Conservation (phyloP, 1,140 invertebrate genomes). For the Cyclargus thomasi region DNA sequence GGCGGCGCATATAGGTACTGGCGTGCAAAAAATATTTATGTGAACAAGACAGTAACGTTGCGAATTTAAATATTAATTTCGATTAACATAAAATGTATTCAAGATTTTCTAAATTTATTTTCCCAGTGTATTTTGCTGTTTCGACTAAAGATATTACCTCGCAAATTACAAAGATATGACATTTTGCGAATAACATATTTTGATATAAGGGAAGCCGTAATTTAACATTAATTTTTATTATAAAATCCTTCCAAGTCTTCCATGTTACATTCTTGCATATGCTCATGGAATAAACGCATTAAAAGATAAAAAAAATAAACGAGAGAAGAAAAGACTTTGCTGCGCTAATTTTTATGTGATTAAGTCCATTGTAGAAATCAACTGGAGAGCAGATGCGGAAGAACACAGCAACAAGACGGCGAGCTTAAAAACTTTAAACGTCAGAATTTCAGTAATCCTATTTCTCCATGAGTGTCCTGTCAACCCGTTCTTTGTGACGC, state of each 20-base stretch:
- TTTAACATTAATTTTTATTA: not conserved
- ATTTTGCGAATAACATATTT: not conserved
- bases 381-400: not conserved
- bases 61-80: not conserved
- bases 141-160: not conserved
- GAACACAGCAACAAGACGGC: constrained; percentile 8
- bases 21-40: not conserved
- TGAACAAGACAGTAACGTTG: not conserved
- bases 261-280: too few species aligned
- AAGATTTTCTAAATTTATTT: constrained; percentile 4
- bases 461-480: constrained; percentile 60
- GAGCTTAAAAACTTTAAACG: constrained; percentile 33
- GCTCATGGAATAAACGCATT: too few species aligned
- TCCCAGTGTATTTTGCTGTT: not conserved
- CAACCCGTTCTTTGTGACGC: constrained; percentile 71
- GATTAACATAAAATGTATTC: not conserved
- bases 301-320: too few species aligned
- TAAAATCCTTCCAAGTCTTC: too few species aligned
- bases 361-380: not conserved
- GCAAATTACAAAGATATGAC: not conserved
- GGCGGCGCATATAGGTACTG: not conserved
- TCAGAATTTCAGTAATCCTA: constrained; percentile 62
- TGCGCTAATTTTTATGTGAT: constrained; percentile 11
- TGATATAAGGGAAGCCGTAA: not conserved
- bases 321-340: not conserved